A percentile compares a stretch with the other conserved stretches of the same genome.
Conservation (phyloP, 2,797 vertebrate species). For the Schizothorax lantsangensis region DNA sequence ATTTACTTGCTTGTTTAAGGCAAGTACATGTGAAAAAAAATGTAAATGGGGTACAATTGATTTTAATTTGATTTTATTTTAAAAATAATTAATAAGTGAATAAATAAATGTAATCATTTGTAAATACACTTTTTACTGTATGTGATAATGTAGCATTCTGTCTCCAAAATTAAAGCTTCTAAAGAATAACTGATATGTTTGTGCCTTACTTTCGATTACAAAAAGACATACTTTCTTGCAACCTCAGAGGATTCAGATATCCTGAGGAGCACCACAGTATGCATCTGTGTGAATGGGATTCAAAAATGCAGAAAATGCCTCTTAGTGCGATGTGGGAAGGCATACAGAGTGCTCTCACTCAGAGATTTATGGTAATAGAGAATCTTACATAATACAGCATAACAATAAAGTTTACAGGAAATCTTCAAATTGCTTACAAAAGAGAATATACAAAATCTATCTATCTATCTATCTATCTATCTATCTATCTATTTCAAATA, state of each 20-base stretch:
- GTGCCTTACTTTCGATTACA: background rate
- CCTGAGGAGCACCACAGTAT: background rate
- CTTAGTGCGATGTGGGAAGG: background rate
- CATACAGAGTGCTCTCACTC: background rate
- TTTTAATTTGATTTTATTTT: no score
- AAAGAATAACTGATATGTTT: background rate
- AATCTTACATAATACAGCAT: background rate
- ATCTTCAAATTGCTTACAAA: background rate
- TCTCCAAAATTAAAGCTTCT: background rate
- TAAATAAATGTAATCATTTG: background rate
- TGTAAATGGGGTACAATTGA: background rate
- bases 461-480: no score
- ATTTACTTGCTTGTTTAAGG: background rate
- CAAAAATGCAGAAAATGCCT: slow-evolving; percentile 9
- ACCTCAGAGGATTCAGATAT: background rate
- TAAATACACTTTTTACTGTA: background rate
- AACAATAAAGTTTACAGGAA: background rate
- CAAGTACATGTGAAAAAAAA: background rate
- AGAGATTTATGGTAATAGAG: slow-evolving; percentile 10
- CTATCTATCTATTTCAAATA: background rate
- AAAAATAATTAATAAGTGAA: background rate
- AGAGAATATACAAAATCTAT: background rate
- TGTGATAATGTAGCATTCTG: background rate
- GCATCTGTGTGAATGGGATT: background rate
- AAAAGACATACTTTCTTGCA: background rate